Conservation (phyloP, 2,113 vertebrate species). For the Ictalurus punctatus region DNA sequence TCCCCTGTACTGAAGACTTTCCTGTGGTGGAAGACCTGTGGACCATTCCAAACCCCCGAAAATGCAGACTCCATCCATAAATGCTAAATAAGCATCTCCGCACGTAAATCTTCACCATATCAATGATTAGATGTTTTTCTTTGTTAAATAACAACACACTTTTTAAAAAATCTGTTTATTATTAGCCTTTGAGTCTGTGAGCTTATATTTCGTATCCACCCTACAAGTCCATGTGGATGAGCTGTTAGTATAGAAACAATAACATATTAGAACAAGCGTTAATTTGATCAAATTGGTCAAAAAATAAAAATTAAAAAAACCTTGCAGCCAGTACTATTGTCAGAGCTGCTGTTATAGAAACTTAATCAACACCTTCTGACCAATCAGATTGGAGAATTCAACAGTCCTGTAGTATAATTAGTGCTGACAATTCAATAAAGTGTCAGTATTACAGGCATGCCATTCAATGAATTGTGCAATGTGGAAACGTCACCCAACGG, state of each 20-base stretch:
- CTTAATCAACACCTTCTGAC: constrained; percentile 5
- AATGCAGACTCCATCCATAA: background rate
- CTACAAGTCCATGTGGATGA: background rate
- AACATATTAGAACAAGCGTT: background rate
- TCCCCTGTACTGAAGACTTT: background rate
- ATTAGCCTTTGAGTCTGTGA: background rate
- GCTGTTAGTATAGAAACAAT: background rate
- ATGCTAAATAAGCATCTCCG: background rate
- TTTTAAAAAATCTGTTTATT: background rate
- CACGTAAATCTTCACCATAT: background rate
- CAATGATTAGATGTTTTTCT: background rate
- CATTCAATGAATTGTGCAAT: background rate
- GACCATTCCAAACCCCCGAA: background rate
- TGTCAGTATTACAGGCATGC: background rate
- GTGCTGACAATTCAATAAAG: background rate
- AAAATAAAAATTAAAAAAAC: background rate
- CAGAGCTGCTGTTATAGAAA: background rate
- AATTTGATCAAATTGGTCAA: no score
- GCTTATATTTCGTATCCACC: background rate
- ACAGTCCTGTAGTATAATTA: background rate
- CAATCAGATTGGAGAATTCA: background rate
- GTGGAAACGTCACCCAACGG: background rate
- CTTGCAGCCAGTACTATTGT: background rate
- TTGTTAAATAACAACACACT: background rate
- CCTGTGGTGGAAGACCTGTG: background rate